Evolutionary conservation across 92 coral and sea anemone genomes (phyloP).

Genomic region (Actinernus sp.): DNA sequence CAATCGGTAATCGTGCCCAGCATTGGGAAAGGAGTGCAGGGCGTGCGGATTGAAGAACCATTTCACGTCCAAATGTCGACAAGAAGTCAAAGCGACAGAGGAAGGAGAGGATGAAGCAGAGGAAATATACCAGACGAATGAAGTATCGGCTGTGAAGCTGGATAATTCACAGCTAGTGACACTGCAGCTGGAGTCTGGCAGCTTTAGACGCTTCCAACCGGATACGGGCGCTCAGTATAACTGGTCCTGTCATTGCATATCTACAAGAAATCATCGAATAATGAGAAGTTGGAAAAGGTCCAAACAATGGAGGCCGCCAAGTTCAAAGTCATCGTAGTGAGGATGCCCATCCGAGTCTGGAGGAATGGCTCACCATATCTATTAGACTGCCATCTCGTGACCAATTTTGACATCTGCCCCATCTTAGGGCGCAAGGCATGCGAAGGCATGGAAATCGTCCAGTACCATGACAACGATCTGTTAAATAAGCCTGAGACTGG

Average conservation of each 20-base stretch:
- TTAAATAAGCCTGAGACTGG: too few relatives aligned
- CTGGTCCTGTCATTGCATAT: slow-evolving; percentile 18
- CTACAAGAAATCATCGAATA: slow-evolving; percentile 19
- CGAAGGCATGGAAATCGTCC: not conserved
- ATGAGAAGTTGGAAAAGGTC: slow-evolving; percentile 15
- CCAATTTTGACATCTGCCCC: slow-evolving; percentile 21
- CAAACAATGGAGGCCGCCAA: slow-evolving; percentile 19
- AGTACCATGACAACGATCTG: too few relatives aligned
- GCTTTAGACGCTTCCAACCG: slow-evolving; percentile 48
- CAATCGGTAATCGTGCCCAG: slow-evolving; percentile 33
- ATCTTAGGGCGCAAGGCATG: slow-evolving; percentile 28
- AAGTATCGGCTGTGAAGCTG: slow-evolving; percentile 31
- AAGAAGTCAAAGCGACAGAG: slow-evolving; percentile 1
- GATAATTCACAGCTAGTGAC: slow-evolving; percentile 59
- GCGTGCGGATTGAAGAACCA: slow-evolving; percentile 48
- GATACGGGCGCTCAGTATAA: slow-evolving; percentile 52
- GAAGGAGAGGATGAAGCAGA: slow-evolving; percentile 22
- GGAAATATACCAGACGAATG: slow-evolving; percentile 6
- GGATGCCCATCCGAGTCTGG: slow-evolving; percentile 19
- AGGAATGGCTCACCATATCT: slow-evolving; percentile 4
- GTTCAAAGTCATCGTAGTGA: slow-evolving; percentile 26
- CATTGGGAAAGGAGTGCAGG: slow-evolving; percentile 21
- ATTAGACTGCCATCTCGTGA: slow-evolving; percentile 32
- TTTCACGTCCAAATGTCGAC: slow-evolving; percentile 15
- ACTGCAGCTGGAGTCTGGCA: slow-evolving; percentile 52